Evolutionary conservation across 1,140 invertebrate genomes (phyloP).

Genomic region (Dufourea novaeangliae): DNA sequence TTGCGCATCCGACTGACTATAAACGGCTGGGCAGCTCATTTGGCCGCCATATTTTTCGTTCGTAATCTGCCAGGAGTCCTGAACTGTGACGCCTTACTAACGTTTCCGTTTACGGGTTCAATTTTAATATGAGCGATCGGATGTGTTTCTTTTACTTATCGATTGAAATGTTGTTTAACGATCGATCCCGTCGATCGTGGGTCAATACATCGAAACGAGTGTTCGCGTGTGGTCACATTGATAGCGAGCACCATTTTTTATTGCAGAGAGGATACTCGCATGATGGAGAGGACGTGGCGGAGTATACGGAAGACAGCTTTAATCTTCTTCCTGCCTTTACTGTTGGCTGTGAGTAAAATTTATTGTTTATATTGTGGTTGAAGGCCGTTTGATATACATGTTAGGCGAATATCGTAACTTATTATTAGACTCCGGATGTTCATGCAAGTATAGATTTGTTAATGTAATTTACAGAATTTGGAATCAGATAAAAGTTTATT

Average conservation of each 20-base stretch:
- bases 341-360: constrained; percentile 76
- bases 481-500: too few species aligned
- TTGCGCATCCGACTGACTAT: constrained; percentile 23
- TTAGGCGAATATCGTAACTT: not conserved
- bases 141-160: not conserved
- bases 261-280: constrained; percentile 76
- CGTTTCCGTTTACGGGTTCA: too few species aligned
- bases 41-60: too few species aligned
- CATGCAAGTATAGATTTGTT: too few species aligned
- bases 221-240: not conserved
- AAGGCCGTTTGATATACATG: too few species aligned
- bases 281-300: constrained; percentile 79
- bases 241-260: constrained; percentile 35
- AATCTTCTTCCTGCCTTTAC: constrained; percentile 72
- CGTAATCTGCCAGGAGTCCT: too few species aligned
- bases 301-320: constrained; percentile 76
- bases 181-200: not conserved
- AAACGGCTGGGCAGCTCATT: too few species aligned
- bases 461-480: too few species aligned
- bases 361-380: not conserved
- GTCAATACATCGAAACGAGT: not conserved
- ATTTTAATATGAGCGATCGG: not conserved
- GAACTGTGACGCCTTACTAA: too few species aligned
- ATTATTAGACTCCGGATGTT: too few species aligned
- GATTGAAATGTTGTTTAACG: not conserved